Evolutionary conservation across 2,113 vertebrate species (phyloP).

Genomic region (Sapajus apella): DNA sequence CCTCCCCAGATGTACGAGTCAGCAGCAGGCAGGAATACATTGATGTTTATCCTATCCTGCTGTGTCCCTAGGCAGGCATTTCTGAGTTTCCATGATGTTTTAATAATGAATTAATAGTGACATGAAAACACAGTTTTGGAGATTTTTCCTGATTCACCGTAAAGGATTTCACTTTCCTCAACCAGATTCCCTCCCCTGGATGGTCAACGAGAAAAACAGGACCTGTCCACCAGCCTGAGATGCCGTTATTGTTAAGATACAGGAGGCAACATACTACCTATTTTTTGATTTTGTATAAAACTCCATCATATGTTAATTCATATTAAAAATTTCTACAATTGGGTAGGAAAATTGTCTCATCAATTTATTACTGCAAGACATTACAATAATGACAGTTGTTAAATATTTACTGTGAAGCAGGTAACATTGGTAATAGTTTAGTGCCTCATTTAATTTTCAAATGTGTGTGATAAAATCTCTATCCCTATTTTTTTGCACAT

Average conservation of each 20-base stretch:
- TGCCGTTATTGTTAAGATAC: background rate
- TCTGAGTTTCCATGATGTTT: constrained; percentile 18
- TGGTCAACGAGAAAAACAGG: background rate
- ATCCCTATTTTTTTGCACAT: background rate
- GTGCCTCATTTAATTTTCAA: background rate
- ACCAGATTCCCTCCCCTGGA: background rate
- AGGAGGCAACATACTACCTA: background rate
- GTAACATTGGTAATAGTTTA: background rate
- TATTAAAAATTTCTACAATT: background rate
- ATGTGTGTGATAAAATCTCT: background rate
- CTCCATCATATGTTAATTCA: background rate
- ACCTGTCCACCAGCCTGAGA: background rate
- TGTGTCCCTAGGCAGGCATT: background rate
- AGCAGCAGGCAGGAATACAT: constrained; percentile 51
- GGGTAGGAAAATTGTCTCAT: background rate
- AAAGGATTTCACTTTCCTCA: background rate
- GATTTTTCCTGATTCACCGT: background rate
- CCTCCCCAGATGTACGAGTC: constrained; percentile 61
- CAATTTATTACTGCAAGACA: background rate
- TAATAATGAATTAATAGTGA: background rate
- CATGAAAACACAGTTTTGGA: background rate
- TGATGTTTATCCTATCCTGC: constrained; percentile 30
- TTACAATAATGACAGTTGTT: background rate
- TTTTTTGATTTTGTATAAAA: background rate
- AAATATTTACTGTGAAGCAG: background rate